Evolutionary conservation across 2,797 vertebrate species (phyloP).

Genomic region (Tympanoctomys barrerae): DNA sequence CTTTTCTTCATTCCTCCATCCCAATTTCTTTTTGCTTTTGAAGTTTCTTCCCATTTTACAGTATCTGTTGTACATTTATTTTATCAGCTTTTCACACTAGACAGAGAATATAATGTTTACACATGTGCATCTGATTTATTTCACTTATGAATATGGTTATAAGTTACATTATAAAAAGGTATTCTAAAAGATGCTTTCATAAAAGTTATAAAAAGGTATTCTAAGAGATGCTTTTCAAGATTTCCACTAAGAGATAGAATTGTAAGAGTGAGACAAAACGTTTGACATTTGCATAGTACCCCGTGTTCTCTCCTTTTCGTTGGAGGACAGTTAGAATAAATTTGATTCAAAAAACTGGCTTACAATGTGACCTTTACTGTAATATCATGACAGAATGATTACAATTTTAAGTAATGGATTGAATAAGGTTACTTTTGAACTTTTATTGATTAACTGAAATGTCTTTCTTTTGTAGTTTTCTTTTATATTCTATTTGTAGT

Average conservation of each 20-base stretch:
- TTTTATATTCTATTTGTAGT: background rate
- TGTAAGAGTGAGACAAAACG: background rate
- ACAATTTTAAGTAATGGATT: background rate
- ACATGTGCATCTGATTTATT: too few species aligned
- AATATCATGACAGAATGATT: background rate
- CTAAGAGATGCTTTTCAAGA: background rate
- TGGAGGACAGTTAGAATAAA: background rate
- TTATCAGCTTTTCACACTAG: too few species aligned
- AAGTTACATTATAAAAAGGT: too few species aligned
- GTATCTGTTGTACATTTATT: too few species aligned
- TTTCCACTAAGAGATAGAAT: background rate
- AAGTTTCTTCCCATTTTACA: too few species aligned
- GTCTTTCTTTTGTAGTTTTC: background rate
- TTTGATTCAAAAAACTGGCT: background rate
- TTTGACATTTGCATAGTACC: background rate
- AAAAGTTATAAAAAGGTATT: background rate
- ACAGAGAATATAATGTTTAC: too few species aligned
- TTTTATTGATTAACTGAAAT: slow-evolving; percentile 48
- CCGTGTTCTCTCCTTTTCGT: background rate
- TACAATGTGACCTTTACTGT: background rate
- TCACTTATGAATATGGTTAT: too few species aligned
- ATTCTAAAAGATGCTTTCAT: too few species aligned
- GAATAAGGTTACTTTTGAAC: background rate
- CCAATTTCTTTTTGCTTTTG: too few species aligned
- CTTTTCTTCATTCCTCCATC: too few species aligned